phyloP scores from a whole-genome alignment of 2,888 invertebrate genomes.

The Nasonia oneida region DNA sequence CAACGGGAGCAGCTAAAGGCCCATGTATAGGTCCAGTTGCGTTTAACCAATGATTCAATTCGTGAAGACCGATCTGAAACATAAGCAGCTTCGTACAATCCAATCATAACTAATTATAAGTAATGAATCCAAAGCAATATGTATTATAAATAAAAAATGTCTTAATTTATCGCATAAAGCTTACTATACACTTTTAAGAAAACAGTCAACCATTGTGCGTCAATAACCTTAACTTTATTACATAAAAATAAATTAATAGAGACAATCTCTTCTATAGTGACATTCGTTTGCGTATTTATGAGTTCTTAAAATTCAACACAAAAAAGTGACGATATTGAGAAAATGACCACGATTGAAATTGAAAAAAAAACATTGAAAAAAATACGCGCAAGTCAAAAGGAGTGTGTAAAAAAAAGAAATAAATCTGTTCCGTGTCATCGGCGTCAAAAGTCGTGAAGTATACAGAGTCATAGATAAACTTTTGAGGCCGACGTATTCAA shows the following conservation, averaged over 20 bases:
- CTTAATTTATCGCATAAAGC: constrained; percentile 22
- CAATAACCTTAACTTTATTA: constrained; percentile 55
- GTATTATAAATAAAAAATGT: constrained; percentile 20
- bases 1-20: constrained; percentile 78
- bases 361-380: constrained; percentile 33
- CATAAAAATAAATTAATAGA: constrained; percentile 61
- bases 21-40: constrained; percentile 76
- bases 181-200: constrained; percentile 44
- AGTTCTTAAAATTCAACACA: constrained; percentile 45
- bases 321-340: constrained; percentile 42
- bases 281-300: constrained; percentile 44
- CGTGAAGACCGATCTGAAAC: constrained; percentile 78
- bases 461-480: constrained; percentile 51
- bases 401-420: constrained; percentile 31
- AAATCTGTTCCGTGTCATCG: constrained; percentile 32
- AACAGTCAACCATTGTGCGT: constrained; percentile 56
- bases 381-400: constrained; percentile 35
- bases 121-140: constrained; percentile 37
- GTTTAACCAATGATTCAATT: constrained; percentile 76
- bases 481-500: constrained; percentile 54
- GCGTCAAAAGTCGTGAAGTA: constrained; percentile 55
- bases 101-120: constrained; percentile 64
- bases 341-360: constrained; percentile 39
- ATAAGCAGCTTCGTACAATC: constrained; percentile 79
- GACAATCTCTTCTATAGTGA: constrained; percentile 54